Percentiles rank a stretch among this genome's conserved stretches.
These are phyloP conservation scores for Bombus waltoni DNA, from an alignment of 1,140 invertebrate genomes.

Conservation along the genomic window DNA sequence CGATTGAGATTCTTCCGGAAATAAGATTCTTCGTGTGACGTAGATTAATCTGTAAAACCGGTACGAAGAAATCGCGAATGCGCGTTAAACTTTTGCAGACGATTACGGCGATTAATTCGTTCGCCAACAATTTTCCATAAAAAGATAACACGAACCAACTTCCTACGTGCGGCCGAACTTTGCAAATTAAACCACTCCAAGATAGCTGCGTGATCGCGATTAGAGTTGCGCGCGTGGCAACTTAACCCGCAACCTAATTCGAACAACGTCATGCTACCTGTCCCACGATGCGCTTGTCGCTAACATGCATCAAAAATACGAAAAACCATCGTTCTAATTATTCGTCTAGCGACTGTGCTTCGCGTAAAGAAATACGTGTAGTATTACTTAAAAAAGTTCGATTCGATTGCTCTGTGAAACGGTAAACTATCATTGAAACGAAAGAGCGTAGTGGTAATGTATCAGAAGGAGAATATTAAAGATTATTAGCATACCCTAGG, in stretches of 20 bases:
- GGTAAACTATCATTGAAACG: too few relatives aligned
- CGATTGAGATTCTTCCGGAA: neutral
- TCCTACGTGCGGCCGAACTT: neutral
- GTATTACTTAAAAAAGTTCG: too few relatives aligned
- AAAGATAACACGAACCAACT: neutral
- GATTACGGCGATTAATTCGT: neutral
- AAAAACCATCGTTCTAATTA: too few relatives aligned
- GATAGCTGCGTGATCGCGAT: neutral
- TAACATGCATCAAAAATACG: neutral
- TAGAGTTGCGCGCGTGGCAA: neutral
- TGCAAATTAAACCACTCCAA: neutral
- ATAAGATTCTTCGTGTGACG: neutral
- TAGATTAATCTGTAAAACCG: neutral
- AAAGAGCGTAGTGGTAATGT: too few relatives aligned
- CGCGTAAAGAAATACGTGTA: too few relatives aligned
- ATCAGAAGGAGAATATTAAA: too few relatives aligned
- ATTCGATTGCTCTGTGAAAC: too few relatives aligned
- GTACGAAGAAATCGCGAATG: neutral
- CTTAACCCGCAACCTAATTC: neutral
- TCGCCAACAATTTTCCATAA: neutral
- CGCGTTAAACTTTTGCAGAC: neutral
- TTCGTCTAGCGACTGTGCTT: too few relatives aligned
- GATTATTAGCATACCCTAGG: too few relatives aligned
- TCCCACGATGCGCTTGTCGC: too few relatives aligned
- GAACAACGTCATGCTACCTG: neutral